Evolutionary conservation across 2,888 invertebrate genomes (phyloP).

Genomic region (Nowickia ferox): DNA sequence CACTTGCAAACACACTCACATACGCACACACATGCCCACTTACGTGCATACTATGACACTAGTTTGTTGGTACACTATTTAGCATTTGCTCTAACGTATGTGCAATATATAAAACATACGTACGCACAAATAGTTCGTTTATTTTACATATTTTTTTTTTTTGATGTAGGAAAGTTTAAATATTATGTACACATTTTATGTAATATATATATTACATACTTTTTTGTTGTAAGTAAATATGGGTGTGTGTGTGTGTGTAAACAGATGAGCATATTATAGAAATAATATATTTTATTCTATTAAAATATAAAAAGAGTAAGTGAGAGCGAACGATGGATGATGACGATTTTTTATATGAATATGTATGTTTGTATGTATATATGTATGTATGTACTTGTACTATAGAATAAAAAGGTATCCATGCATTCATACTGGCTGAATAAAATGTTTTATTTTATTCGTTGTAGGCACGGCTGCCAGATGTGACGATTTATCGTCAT

Average conservation of each 20-base stretch:
- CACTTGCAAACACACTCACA: neutral
- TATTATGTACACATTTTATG: conserved; percentile 17
- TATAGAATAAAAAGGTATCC: conserved; percentile 31
- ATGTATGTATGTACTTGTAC: too few relatives aligned
- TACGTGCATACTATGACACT: neutral
- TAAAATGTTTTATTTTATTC: conserved; percentile 69
- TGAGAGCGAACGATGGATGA: conserved; percentile 67
- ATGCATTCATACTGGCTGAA: conserved; percentile 61
- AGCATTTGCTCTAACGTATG: conserved; percentile 32
- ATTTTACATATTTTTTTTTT: neutral
- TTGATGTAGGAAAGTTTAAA: neutral
- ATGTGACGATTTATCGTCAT: too few relatives aligned
- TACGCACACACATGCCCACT: neutral
- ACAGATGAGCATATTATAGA: conserved; percentile 63
- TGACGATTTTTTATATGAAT: conserved; percentile 27
- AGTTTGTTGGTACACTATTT: conserved; percentile 29
- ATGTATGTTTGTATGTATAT: too few relatives aligned
- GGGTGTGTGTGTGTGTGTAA: neutral
- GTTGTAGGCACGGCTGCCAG: too few relatives aligned
- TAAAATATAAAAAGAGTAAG: conserved; percentile 72
- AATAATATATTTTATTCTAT: conserved; percentile 72
- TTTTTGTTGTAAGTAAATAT: neutral
- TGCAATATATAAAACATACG: conserved; percentile 26
- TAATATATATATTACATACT: conserved; percentile 7
- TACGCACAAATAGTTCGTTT: neutral